phyloP scores from a whole-genome alignment of 2,888 invertebrate species.

The Torymus auratus region DNA sequence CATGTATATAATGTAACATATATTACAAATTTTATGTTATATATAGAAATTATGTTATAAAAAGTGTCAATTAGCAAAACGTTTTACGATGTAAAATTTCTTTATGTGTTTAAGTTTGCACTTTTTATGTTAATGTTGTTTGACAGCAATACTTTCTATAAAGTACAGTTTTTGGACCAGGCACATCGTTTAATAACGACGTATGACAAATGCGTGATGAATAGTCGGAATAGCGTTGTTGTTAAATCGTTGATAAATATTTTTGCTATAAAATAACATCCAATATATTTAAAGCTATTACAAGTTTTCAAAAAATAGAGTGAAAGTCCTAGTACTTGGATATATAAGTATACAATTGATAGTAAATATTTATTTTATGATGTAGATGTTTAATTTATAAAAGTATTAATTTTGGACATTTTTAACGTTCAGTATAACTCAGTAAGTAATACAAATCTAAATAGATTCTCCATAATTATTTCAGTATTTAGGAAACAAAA shows the following conservation, averaged over 20 bases:
- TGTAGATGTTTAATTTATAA: too few relatives aligned
- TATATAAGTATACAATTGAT: background rate
- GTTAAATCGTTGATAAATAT: constrained; percentile 31
- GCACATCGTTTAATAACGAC: constrained; percentile 22
- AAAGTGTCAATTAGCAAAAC: constrained; percentile 39
- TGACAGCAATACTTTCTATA: constrained; percentile 44
- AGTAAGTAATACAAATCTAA: too few relatives aligned
- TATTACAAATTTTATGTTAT: constrained; percentile 40
- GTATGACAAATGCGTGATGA: constrained; percentile 26
- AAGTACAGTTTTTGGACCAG: constrained; percentile 43
- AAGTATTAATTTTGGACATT: too few relatives aligned
- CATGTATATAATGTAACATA: constrained; percentile 48
- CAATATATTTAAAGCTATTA: constrained; percentile 36
- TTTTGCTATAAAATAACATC: constrained; percentile 43
- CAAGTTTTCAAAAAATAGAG: constrained; percentile 2
- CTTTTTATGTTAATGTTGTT: constrained; percentile 32
- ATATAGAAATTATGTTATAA: constrained; percentile 40
- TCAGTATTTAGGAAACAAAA: too few relatives aligned
- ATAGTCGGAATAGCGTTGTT: constrained; percentile 8
- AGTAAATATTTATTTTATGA: too few relatives aligned
- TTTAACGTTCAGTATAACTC: too few relatives aligned
- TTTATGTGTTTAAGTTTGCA: constrained; percentile 30
- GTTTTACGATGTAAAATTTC: constrained; percentile 28
- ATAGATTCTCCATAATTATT: too few relatives aligned
- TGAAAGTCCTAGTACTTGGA: background rate